Percentiles rank a stretch among this genome's conserved stretches.
Evolutionary conservation across 2,113 vertebrate species (phyloP).

Genomic region (Saccopteryx leptura): DNA sequence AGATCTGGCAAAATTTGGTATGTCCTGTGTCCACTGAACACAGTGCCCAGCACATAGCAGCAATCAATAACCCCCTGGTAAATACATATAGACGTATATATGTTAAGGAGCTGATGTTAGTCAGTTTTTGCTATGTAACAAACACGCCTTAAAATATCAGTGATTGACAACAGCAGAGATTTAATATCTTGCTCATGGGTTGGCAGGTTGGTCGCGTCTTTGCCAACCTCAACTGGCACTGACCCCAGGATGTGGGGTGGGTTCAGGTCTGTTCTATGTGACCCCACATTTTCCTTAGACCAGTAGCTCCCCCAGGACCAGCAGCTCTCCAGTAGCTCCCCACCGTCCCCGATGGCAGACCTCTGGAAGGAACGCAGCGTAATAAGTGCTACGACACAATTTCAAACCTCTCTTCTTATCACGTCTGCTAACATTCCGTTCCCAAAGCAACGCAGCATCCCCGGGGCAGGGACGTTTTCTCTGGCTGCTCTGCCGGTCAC

Average conservation of each 20-base stretch:
- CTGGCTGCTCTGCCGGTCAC: not conserved
- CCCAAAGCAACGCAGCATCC: not conserved
- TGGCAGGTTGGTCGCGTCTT: not conserved
- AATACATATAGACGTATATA: not conserved
- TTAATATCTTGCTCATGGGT: not conserved
- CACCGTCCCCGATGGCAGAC: not conserved
- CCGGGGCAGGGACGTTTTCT: not conserved
- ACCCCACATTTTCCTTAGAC: not conserved
- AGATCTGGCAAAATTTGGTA: not conserved
- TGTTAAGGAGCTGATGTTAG: not conserved
- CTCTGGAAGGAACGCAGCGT: not conserved
- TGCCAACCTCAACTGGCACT: not conserved
- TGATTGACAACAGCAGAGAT: not conserved
- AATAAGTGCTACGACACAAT: not conserved
- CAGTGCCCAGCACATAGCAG: not conserved
- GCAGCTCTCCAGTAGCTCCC: not conserved
- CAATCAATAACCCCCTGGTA: not conserved
- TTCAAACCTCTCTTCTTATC: not conserved
- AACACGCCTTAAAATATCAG: not conserved
- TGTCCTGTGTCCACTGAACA: not conserved
- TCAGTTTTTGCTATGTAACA: not conserved
- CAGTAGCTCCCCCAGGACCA: not conserved
- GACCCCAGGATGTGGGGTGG: too few species aligned
- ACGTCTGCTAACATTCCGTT: fast-evolving
- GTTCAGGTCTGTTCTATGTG: not conserved